phyloP scores from a whole-genome alignment of 2,113 vertebrate species.

The Dermatemys mawii region DNA sequence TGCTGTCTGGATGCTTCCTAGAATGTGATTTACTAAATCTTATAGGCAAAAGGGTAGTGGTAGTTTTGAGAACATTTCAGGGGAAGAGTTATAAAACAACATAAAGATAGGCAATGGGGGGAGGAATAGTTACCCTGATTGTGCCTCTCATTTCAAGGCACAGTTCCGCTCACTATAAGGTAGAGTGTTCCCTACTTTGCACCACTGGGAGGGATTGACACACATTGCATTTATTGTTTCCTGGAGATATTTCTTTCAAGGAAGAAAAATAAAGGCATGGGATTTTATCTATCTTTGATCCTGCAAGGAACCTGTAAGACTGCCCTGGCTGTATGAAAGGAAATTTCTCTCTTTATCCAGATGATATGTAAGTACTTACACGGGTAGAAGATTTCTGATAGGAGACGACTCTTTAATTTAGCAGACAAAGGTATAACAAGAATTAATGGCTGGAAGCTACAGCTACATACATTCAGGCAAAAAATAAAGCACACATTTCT shows the following conservation, averaged over 20 bases:
- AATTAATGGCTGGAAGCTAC: accelerated
- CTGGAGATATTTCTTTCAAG: neutral
- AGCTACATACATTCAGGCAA: too few species aligned
- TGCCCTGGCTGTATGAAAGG: neutral
- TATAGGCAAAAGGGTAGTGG: conserved; percentile 14
- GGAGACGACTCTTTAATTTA: neutral
- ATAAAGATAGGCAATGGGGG: conserved; percentile 14
- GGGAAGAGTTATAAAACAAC: conserved; percentile 33
- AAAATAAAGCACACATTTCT: neutral
- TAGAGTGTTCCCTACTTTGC: accelerated
- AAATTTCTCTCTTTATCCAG: neutral
- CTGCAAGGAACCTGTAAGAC: neutral
- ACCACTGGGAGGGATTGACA: neutral
- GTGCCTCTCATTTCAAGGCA: neutral
- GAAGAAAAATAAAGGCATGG: accelerated
- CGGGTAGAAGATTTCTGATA: accelerated
- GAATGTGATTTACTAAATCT: conserved; percentile 55
- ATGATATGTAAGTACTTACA: neutral
- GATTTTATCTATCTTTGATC: neutral
- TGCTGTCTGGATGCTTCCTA: neutral
- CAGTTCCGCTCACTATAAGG: neutral
- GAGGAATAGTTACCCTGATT: conserved; percentile 58
- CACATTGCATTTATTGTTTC: neutral
- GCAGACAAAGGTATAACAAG: neutral
- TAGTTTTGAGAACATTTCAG: conserved; percentile 29